Evolutionary conservation across 2,888 invertebrate species (phyloP), one percentile per base, ranked within the genome.

Genomic region (Catocala sponsa): DNA sequence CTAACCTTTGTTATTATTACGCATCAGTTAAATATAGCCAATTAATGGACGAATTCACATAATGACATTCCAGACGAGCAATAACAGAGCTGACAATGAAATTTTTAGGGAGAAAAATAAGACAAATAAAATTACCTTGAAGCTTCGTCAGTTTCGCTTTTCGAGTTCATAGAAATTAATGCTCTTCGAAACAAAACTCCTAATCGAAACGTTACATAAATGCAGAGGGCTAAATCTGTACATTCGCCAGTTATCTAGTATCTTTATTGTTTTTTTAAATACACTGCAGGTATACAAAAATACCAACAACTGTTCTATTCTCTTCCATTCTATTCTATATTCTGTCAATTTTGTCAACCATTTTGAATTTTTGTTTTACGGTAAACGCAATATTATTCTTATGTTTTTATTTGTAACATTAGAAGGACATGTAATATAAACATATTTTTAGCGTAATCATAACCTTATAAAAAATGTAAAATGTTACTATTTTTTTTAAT

Each of bases 131-230:
- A 80, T 91, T 92, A 94, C 94, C 94, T 95, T 93, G 94, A 94
- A 95, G 94, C 94, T 94, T 94, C 94, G 94, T 92, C 94, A 90
- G 91, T 88, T 89, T 94, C 91, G 88, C 94, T 92, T 90, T 93
- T 92, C 77, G 94, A 89, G 94, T 93, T 95, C 94, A 95, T 95
- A 94, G 94, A 94, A 94, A 92, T 73, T 66, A 65, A 84, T 89
- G 81, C 82, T 89, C 76, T 84, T 70, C 72, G 81, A 83, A 80
- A 81, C 82, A 86, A 85, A 86, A 84, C 83, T 81, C 82, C 80
- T 85, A 84, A 84, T 76, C 73, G 72, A 74, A 68, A 75, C 80
- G 79, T 80, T 82, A 84, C 81, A 87, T 84, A 88, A 87, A 89
- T 86, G 76, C 82, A 83, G 76, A 65, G 76, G 72, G 62, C 73